These are phyloP conservation scores for Elysia chlorotica DNA, from an alignment of 1,140 invertebrate genomes.

Conservation along the genomic window DNA sequence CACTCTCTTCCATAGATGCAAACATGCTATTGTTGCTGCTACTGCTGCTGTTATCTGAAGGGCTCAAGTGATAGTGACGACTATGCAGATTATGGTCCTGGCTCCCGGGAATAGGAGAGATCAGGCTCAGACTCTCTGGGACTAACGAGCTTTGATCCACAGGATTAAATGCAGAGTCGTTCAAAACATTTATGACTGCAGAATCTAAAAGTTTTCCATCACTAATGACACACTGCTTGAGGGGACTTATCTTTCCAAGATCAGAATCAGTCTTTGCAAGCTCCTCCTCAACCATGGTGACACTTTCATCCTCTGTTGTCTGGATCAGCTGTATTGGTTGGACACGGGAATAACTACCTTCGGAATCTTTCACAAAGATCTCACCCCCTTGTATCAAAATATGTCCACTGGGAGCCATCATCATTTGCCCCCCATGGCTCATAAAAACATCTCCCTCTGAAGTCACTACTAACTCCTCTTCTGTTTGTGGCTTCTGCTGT, in stretches of 20 bases:
- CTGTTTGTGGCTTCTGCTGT: too few relatives aligned
- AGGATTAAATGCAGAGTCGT: conserved; percentile 7
- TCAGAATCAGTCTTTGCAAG: neutral
- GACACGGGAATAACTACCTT: conserved; percentile 4
- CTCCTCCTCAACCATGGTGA: neutral
- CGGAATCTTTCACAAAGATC: conserved; percentile 2
- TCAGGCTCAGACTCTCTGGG: too few relatives aligned
- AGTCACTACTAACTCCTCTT: conserved; percentile 18
- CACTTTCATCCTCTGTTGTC: conserved; percentile 1
- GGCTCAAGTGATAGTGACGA: neutral
- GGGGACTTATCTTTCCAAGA: neutral
- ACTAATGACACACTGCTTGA: conserved; percentile 12
- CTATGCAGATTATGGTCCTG: too few relatives aligned
- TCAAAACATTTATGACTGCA: neutral
- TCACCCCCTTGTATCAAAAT: conserved; percentile 13
- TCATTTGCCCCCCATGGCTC: neutral
- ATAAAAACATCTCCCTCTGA: conserved; percentile 2
- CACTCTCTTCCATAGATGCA: conserved; percentile 8
- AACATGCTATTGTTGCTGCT: neutral
- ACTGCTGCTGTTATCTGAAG: neutral
- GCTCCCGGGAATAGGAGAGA: too few relatives aligned
- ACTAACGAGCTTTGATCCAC: too few relatives aligned
- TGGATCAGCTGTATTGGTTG: conserved; percentile 14
- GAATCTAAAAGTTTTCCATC: conserved; percentile 1
- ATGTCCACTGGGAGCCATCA: conserved; percentile 6